Evolutionary conservation across 2,113 vertebrate genomes (phyloP), one percentile per base, ranked within the genome.

Genomic region (Oncorhynchus gorbuscha): DNA sequence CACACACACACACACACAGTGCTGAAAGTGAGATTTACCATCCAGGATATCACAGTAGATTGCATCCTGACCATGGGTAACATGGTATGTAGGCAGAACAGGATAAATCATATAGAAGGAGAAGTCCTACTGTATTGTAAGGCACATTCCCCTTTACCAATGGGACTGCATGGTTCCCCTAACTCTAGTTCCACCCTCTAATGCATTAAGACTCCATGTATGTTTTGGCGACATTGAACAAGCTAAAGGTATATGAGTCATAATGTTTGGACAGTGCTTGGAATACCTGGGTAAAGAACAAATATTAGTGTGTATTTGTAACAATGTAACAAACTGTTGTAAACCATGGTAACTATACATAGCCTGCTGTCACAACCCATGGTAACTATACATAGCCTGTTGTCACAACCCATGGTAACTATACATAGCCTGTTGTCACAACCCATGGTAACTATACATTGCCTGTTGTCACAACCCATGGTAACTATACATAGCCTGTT

Each of bases 1-100:
- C 35, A 39, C 35, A 8, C 35, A 39, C 35, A 8, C 7, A 39
- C 39, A 9, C 8, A 39, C 8, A 39, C 39, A 3, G 78, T 22
- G 62, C 64, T 76, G 75, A 87, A 74, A 55, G 77, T 74, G 39
- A 84, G 81, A 89, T 86, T 89, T 86, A 88, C 78, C 39, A 83
- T 73, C 73, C 74, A 58, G 76, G 71, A 86, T 80, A 79, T 79
- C 76, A 79, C 76, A 81, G 71, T 76, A 79, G 78, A 86, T 84
- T 82, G 76, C 84, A 83, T 68, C 69, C 79, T 76, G 69, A 82
- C 73, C 73, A 83, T 72, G 71, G 77, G 78, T 79, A 79, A 80
- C 18, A 73, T 16, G 20, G 48, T 78, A 67, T 67, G 28, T 67
- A 32, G 5, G 3, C 20, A 67, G 28, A 28, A 35, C 65, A 32